Percentiles rank a stretch among this genome's conserved stretches.
These are phyloP conservation scores for Caenorhabditis plicata DNA, from an alignment of 2,888 invertebrate species.

Conservation along the genomic window DNA sequence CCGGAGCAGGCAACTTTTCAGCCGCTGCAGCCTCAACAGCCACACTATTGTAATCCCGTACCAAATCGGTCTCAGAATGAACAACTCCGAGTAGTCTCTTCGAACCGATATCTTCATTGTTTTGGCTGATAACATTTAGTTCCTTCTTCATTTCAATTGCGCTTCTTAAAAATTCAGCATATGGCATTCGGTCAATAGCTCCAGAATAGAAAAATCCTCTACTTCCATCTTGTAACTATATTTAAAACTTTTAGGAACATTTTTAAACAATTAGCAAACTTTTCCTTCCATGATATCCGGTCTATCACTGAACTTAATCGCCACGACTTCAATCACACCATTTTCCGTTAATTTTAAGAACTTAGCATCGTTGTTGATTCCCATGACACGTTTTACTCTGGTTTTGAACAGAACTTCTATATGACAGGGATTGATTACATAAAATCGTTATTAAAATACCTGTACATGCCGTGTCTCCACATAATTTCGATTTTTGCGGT, in stretches of 20 bases:
- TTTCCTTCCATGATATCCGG: constrained; percentile 47
- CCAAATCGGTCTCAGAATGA: constrained; percentile 39
- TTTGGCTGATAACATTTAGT: constrained; percentile 39
- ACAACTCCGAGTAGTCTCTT: constrained; percentile 30
- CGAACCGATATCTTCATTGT: constrained; percentile 29
- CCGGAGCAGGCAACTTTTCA: constrained; percentile 33
- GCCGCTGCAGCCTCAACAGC: constrained; percentile 18
- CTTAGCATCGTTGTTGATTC: constrained; percentile 25
- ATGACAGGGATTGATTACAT: constrained; percentile 6
- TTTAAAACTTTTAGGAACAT: neutral
- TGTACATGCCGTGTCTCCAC: constrained; percentile 32
- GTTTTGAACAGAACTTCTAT: constrained; percentile 45
- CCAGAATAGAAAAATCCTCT: constrained; percentile 37
- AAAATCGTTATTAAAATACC: too few species aligned
- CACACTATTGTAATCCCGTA: constrained; percentile 45
- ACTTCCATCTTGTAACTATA: constrained; percentile 31
- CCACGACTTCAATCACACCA: constrained; percentile 32
- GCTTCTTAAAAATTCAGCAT: constrained; percentile 39
- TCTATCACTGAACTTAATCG: constrained; percentile 51
- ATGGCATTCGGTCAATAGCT: constrained; percentile 35
- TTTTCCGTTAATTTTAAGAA: constrained; percentile 29
- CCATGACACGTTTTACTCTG: constrained; percentile 34
- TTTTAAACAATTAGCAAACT: constrained; percentile 6
- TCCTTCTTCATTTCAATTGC: constrained; percentile 43
- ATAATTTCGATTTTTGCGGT: constrained; percentile 39